Percentiles rank a stretch among this genome's conserved stretches.
Evolutionary conservation across 2,888 invertebrate species (phyloP).

Genomic region (Psylliodes chrysocephalus): DNA sequence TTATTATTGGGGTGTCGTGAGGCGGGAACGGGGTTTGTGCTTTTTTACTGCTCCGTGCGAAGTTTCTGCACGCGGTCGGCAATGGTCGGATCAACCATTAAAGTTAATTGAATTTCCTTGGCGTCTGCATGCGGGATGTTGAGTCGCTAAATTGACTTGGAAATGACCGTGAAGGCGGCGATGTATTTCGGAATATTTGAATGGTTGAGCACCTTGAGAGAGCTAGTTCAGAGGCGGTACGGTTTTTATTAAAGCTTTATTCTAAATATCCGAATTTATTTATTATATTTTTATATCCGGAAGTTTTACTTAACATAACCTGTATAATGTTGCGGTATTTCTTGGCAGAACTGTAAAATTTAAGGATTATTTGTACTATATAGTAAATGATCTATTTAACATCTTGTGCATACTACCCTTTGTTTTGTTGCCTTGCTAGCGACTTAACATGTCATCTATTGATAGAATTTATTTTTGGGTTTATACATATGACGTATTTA

Average conservation of each 20-base stretch:
- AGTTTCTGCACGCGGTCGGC: conserved; percentile 56
- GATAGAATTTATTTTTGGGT: too few species aligned
- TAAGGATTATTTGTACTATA: too few species aligned
- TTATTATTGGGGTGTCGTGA: conserved; percentile 55
- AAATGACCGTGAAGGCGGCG: conserved; percentile 63
- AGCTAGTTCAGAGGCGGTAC: conserved; percentile 22
- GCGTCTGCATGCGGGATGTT: conserved; percentile 63
- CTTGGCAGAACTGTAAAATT: too few species aligned
- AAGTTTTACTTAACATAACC: too few species aligned
- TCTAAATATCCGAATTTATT: too few species aligned
- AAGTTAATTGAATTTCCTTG: conserved; percentile 69
- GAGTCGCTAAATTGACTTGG: conserved; percentile 65
- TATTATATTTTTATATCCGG: too few species aligned
- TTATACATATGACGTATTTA: too few species aligned
- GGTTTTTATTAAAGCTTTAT: not conserved
- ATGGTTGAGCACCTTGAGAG: conserved; percentile 59
- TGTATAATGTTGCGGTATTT: too few species aligned
- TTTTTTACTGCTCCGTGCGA: conserved; percentile 51
- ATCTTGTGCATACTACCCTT: too few species aligned
- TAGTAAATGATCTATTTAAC: too few species aligned
- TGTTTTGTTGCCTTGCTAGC: too few species aligned
- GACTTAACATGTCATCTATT: too few species aligned
- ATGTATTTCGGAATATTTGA: conserved; percentile 62
- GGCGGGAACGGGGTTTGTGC: conserved; percentile 37
- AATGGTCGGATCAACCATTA: conserved; percentile 65